Evolutionary conservation across 2,113 vertebrate genomes (phyloP), one percentile per base, ranked within the genome.

Genomic region (Amblyopsis rosae): DNA sequence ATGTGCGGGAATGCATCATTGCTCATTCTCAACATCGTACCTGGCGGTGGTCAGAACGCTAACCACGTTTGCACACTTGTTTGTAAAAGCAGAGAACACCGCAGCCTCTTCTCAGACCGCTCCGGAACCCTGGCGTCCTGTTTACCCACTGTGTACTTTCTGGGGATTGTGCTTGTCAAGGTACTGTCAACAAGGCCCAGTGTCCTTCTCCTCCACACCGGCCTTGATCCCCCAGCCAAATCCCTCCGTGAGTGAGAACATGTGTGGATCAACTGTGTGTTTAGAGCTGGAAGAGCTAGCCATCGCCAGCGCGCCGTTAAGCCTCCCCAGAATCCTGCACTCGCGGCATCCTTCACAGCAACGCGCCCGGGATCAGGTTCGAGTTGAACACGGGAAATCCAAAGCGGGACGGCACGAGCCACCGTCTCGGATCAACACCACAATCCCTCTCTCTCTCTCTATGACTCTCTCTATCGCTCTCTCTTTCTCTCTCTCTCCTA

Each of bases 171-270:
- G 83, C 88, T 91, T 92, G 90, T 92, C 92, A 93, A 88, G 88
- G 86, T 90, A 92, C 89, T 92, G 92, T 92, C 92, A 93, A 90
- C 90, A 92, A 90, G 88, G 83, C 85, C 86, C 83, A 88, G 88
- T 84, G 91, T 90, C 90, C 90, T 80, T 91, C 89, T 91, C 87
- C 84, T 89, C 85, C 82, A 88, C 88, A 75, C 75, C 79, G 67
- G 83, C 89, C 90, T 89, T 89, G 85, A 90, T 87, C 88, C 86
- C 75, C 69, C 82, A 78, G 85, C 86, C 81, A 89, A 89, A 88
- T 89, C 87, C 69, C 55, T 57, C 76, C 65, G 58, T 91, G 90
- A 91, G 91, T 88, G 85, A 89, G 86, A 92, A 90, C 87, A 92
- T 87, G 88, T 91, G 90, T 87, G 84, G 86, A 84, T 90, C 85